Conservation (phyloP, 1,140 invertebrate species). For the Lasioglossum baleicum region DNA sequence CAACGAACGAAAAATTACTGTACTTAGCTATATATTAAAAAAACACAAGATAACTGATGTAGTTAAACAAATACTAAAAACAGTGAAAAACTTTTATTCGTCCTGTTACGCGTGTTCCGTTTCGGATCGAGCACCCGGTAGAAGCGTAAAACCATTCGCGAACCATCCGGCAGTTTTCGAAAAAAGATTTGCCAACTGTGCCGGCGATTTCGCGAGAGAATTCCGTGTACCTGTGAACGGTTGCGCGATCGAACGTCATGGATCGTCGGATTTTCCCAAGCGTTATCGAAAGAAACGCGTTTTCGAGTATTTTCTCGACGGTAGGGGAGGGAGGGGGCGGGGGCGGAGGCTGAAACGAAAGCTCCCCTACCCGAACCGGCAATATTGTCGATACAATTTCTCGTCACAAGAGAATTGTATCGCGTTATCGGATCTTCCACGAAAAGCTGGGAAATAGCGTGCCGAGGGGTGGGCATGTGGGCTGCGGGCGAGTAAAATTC, state of each 20-base stretch:
- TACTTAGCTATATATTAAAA: too few species aligned
- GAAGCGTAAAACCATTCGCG: too few species aligned
- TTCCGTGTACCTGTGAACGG: not conserved
- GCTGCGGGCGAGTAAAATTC: constrained; percentile 10
- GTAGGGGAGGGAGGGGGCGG: too few species aligned
- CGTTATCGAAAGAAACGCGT: not conserved
- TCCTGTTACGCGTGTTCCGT: too few species aligned
- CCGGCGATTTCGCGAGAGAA: not conserved
- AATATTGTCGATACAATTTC: constrained; percentile 28
- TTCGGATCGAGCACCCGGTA: too few species aligned
- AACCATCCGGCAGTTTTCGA: too few species aligned
- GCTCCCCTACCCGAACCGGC: not conserved
- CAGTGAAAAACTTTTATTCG: too few species aligned
- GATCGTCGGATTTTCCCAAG: constrained; percentile 5
- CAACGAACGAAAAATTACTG: too few species aligned
- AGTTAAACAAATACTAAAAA: too few species aligned
- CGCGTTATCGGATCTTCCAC: constrained; percentile 20
- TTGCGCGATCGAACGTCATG: not conserved
- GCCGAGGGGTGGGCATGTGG: not conserved
- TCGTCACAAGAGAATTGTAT: constrained; percentile 14
- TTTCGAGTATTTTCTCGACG: not conserved
- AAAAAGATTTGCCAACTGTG: not conserved
- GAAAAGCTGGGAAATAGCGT: not conserved
- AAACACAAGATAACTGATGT: too few species aligned
- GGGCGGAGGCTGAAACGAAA: not conserved